Percentiles rank a stretch among this genome's conserved stretches.
These are phyloP conservation scores for Lamellibrachia columna DNA, from an alignment of 2,888 invertebrate genomes.

Conservation along the genomic window DNA sequence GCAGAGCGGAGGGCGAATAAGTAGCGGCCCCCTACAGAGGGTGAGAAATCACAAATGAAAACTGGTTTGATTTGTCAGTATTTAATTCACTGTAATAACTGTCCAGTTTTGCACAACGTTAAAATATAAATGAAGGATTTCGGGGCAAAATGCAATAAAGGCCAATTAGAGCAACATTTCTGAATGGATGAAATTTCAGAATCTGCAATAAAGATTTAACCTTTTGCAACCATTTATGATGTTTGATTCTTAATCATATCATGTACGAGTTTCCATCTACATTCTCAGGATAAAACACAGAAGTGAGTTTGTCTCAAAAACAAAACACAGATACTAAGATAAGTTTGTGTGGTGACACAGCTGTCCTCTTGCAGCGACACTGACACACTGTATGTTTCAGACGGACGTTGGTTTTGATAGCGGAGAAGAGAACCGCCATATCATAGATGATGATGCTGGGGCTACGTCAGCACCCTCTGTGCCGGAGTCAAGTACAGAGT, in stretches of 20 bases:
- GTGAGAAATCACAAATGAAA: background rate
- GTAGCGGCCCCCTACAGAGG: background rate
- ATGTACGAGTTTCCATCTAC: no score
- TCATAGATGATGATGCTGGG: constrained; percentile 17
- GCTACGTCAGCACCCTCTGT: constrained; percentile 25
- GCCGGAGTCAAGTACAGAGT: constrained; percentile 17
- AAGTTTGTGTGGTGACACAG: background rate
- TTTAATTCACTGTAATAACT: no score
- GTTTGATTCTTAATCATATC: no score
- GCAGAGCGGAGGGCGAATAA: background rate
- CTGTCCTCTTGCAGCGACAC: background rate
- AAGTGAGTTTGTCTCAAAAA: no score
- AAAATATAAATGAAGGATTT: no score
- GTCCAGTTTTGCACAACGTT: no score
- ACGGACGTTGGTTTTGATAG: background rate
- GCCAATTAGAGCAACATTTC: no score
- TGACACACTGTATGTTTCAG: background rate
- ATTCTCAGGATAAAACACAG: no score
- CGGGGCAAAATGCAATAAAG: no score
- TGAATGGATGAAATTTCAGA: no score
- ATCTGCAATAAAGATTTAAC: no score
- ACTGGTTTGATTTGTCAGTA: background rate
- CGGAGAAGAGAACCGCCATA: background rate
- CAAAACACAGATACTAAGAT: background rate
- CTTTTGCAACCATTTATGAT: no score